Evolutionary conservation across 2,797 vertebrate species (phyloP).

Genomic region (Champsocephalus gunnari): DNA sequence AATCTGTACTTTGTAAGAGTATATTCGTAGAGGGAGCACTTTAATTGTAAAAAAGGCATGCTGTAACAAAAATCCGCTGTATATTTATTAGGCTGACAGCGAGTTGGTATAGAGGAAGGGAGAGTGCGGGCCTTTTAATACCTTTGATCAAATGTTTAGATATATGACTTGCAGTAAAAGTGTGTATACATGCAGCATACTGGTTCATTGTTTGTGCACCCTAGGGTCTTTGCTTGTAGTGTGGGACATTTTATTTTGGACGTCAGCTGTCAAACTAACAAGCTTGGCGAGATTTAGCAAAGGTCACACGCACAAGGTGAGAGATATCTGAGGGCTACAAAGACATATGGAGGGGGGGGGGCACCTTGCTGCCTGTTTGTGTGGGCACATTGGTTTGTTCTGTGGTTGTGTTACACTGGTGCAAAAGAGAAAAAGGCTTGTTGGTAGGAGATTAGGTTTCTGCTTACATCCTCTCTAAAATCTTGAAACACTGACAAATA

Average conservation of each 20-base stretch:
- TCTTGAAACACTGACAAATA: slow-evolving; percentile 77
- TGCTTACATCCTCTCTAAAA: slow-evolving; percentile 52
- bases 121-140: slow-evolving; percentile 13
- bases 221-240: slow-evolving; percentile 34
- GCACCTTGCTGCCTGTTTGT: slow-evolving; percentile 36
- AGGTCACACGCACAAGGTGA: slow-evolving; percentile 48
- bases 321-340: slow-evolving; percentile 44
- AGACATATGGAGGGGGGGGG: slow-evolving; percentile 31
- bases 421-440: slow-evolving; percentile 17
- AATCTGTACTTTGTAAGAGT: slow-evolving; percentile 59
- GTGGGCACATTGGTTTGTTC: slow-evolving; percentile 39
- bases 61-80: slow-evolving; percentile 51
- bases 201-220: slow-evolving; percentile 29
- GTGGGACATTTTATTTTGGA: slow-evolving; percentile 37
- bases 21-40: slow-evolving; percentile 62
- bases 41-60: slow-evolving; percentile 27
- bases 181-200: slow-evolving; percentile 34
- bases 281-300: slow-evolving; percentile 64
- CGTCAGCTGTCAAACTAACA: slow-evolving; percentile 63
- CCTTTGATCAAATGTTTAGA: slow-evolving; percentile 36
- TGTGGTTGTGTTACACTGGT: slow-evolving; percentile 24
- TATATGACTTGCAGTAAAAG: slow-evolving; percentile 47
- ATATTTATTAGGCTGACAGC: slow-evolving; percentile 45
- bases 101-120: slow-evolving; percentile 30
- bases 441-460: slow-evolving; percentile 53